Base-by-base conservation (phyloP, 2,888 invertebrate genomes). In the Phaedon cochleariae region DNA sequence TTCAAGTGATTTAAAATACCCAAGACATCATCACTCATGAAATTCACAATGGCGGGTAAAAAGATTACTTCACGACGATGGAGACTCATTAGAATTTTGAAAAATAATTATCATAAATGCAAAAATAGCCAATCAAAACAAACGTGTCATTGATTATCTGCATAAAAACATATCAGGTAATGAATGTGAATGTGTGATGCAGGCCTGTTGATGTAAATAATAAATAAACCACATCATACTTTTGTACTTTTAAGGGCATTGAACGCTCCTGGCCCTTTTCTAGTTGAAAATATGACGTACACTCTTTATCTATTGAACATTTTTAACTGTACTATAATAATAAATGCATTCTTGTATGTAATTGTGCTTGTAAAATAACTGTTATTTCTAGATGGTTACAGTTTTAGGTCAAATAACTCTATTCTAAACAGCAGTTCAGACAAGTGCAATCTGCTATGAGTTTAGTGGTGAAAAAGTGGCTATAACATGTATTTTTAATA, bases 391-490 rank as follows among this genome's bases (percentile, higher is more conserved):
- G 77, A 79, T 81, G 80, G 82, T 79, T 82, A 82, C 82, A 82
- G 82, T 83, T 83, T 82, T 81, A 83, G 83, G 83, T 83, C 83
- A 83, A 78, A 81, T 81, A 82, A 81, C 82, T 82, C 78, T 79
- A 79, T 78, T 80, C 77, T 79, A 71, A 68, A 69, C 77, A 76
- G 76, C 75, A 71, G 76, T 75, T 73, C 72, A 66, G 45, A 59
- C 22, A 65, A 62, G 66, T 66, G 62, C 55, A 62, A 46, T 65
- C 59, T 65, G 61, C 12, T 45, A 65, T 58, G 62, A 48, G 63
- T 62, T 63, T 45, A 52, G 62, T 64, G 18, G 60, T 66, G 66
- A 65, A 65, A 65, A 61, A 69, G 67, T 61, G 59, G 10, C 29
- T 59, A 61, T 65, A 67, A 63, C 54, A 64, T 71, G 62, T 61